phyloP scores from a whole-genome alignment of 2,888 invertebrate species.

The Phyto melanocephala region DNA sequence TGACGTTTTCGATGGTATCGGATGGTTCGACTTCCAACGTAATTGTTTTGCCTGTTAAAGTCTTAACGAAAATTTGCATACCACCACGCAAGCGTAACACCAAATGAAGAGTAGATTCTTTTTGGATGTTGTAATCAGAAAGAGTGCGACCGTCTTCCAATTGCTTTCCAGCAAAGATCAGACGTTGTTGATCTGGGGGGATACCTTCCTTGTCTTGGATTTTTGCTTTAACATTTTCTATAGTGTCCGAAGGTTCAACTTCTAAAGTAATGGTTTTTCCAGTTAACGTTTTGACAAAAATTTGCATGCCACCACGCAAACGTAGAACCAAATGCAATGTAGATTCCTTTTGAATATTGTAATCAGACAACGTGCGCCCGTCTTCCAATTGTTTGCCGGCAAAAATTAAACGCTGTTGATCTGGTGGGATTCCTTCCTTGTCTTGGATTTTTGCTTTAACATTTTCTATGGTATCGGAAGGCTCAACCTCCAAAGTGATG shows the following conservation, averaged over 20 bases:
- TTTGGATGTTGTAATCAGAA: constrained; percentile 74
- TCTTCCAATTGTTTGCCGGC: constrained; percentile 67
- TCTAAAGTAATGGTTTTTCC: constrained; percentile 74
- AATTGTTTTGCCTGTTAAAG: constrained; percentile 65
- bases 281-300: constrained; percentile 70
- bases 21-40: constrained; percentile 65
- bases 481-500: constrained; percentile 67
- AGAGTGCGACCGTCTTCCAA: constrained; percentile 73
- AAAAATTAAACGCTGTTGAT: constrained; percentile 67
- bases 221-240: constrained; percentile 73
- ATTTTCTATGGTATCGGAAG: constrained; percentile 67
- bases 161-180: constrained; percentile 74
- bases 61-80: constrained; percentile 66
- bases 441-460: constrained; percentile 68
- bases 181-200: constrained; percentile 74
- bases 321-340: constrained; percentile 66
- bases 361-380: constrained; percentile 67
- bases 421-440: constrained; percentile 68
- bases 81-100: constrained; percentile 68
- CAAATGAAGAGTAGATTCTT: constrained; percentile 73
- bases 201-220: constrained; percentile 74
- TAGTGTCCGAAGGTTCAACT: constrained; percentile 72
- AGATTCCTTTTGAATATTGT: constrained; percentile 68
- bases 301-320: constrained; percentile 84
- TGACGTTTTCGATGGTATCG: constrained; percentile 66